Evolutionary conservation across 2,888 invertebrate genomes (phyloP), one percentile per base, ranked within the genome.

Genomic region (Nemotelus nigrinus): DNA sequence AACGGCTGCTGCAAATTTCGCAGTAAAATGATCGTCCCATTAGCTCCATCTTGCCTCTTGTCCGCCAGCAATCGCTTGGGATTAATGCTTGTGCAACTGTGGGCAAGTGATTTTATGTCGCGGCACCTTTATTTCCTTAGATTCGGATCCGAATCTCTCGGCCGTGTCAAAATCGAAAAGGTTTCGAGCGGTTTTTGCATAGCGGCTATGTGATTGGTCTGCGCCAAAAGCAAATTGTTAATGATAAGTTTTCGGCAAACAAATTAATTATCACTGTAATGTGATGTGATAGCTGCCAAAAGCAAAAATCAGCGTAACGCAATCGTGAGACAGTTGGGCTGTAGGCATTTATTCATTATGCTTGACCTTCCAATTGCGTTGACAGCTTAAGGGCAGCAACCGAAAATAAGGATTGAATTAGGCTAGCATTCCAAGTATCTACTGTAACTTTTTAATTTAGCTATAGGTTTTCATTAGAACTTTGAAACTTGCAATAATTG

Each of bases 231-330:
- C 70, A 74, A 79, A 79, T 79, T 79, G 70, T 63, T 77, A 77
- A 77, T 77, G 79, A 79, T 77, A 79, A 79, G 79, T 79, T 79
- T 79, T 77, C 79, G 76, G 79, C 77, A 79, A 79, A 79, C 76
- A 79, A 79, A 79, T 79, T 79, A 79, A 79, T 79, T 79, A 78
- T 64, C 70, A 63, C 75, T 53, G 57, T 78, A 79, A 79, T 79
- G 58, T 63, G 76, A 79, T 79, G 77, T 71, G 79, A 79, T 77
- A 71, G 77, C 72, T 77, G 68, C 76, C 76, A 75, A 64, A 47
- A 43, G 76, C 45, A 67, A 78, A 78, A 68, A 39, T 50, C 72
- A 74, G 48, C 72, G 57, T 57, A 78, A 71, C 65, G 63, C 57
- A 76, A 53, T 60, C 70, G 50, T 55, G 45, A 10, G 70, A 41